phyloP scores from a whole-genome alignment of 2,888 invertebrate genomes.

The Zele albiditarsus region DNA sequence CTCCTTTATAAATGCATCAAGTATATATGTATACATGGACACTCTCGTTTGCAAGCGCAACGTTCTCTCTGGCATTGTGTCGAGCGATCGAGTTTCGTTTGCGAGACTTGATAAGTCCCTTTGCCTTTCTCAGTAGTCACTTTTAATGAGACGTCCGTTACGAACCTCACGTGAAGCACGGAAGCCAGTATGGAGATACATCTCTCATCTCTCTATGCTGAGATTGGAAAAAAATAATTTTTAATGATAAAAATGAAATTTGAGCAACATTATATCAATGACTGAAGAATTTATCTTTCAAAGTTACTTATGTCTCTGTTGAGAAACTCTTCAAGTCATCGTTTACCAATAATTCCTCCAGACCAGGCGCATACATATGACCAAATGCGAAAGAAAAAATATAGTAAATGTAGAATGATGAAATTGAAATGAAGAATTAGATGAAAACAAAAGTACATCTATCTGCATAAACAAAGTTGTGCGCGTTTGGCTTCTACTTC shows the following conservation, averaged over 20 bases:
- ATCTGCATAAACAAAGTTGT: background rate
- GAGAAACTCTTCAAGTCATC: no score
- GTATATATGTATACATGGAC: background rate
- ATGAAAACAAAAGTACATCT: background rate
- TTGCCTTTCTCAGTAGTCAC: conserved; percentile 58
- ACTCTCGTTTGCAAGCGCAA: conserved; percentile 3
- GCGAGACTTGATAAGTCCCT: conserved; percentile 64
- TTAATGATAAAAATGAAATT: background rate
- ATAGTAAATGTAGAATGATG: background rate
- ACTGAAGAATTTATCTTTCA: no score
- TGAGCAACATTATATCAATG: no score
- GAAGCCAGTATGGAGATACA: conserved; percentile 13
- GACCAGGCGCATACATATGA: no score
- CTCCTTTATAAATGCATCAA: background rate
- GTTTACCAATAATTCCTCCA: no score
- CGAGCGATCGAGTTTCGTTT: conserved; percentile 61
- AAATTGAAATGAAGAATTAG: background rate
- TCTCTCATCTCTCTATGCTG: background rate
- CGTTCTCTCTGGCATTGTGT: conserved; percentile 45
- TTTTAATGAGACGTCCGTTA: conserved; percentile 64
- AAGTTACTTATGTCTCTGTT: no score
- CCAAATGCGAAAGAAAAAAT: no score
- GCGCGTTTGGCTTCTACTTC: background rate
- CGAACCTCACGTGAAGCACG: conserved; percentile 5
- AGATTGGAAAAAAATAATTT: background rate